Base-by-base conservation (phyloP, 64 coral and sea anemone genomes). In the Pachyseris speciosa region DNA sequence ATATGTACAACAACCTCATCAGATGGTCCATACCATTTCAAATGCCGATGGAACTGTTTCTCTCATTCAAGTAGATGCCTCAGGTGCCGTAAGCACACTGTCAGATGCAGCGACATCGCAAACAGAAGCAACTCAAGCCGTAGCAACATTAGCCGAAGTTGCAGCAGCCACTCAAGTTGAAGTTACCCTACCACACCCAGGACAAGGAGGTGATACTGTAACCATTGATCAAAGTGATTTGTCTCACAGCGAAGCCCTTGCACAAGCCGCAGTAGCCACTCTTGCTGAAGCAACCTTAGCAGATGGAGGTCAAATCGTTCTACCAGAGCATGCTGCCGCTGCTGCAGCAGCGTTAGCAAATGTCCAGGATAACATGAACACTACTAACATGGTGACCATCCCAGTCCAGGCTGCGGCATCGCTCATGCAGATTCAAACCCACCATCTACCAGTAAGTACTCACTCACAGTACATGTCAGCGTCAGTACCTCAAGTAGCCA, bases 11-110 rank as follows among this genome's bases (percentile, higher is more conserved):
- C 84, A 85, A 52, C 45, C 84, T 9, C 97, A 99, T 27, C 97
- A 95, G 50, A 99, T 99, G 94, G 97, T 99, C 24, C 97, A 99
- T 78, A 99, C 97, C 12, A 90, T 99, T 55, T 95, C 97, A 39
- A 99, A 99, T 93, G 97, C 97, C 7, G 97, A 99, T 58, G 97
- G 97, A 27, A 99, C 97, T 15, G 90, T 99, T 11, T 99, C 97
- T 19, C 83, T 99, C 8, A 95, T 99, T 34, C 97, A 99, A 38
- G 97, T 99, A 12, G 97, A 99, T 95, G 97, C 97, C 0, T 95
- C 97, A 58, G 97, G 97, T 52, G 97, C 97, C 47, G 94, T 99
- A 26, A 95, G 80, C 64, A 99, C 94, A 66, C 28, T 95, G 22
- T 91, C 93, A 67, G 94, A 95, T 80, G 97, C 84, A 9, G 74